Evolutionary conservation across 2,113 vertebrate genomes (phyloP), one percentile per base, ranked within the genome.

Genomic region (Morone chrysops): DNA sequence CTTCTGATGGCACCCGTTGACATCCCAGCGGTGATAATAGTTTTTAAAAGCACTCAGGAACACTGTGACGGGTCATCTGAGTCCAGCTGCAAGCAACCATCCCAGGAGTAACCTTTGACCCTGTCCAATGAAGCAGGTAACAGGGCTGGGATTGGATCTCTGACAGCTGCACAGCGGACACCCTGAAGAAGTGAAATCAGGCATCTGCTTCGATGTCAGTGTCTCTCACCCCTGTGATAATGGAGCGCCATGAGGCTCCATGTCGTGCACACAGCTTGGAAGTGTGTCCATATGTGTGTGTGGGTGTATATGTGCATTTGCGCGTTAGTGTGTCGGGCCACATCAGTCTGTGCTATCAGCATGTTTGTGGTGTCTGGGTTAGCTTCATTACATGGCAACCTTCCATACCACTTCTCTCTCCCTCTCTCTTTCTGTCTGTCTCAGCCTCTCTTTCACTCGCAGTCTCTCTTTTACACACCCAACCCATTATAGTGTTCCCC

Each of bases 51-150:
- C 91, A 89, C 91, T 88, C 77, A 79, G 70, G 47, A 36, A 53
- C 70, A 22, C 22, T 13, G 48, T 57, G 38, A 60, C 2, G 53
- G 83, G 85, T 76, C 87, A 90, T 85, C 66, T 67, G 69, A 38
- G 79, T 80, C 70, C 87, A 66, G 87, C 88, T 88, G 87, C 51
- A 38, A 83, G 70, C 54, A 82, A 54, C 53, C 80, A 38, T 86
- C 31, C 17, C 70, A 66, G 59, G 75, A 4, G 22, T 78, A 88
- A 90, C 91, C 93, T 92, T 40, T 92, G 90, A 93, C 92, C 92
- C 70, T 54, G 81, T 80, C 84, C 91, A 94, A 85, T 92, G 92
- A 92, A 86, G 92, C 94, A 94, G 94, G 91, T 93, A 95, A 95
- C 88, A 68, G 91, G 83, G 83, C 86, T 80, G 79, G 81, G 87